Conservation (phyloP, 2,888 invertebrate species). For the Lasioglossum marginatum region DNA sequence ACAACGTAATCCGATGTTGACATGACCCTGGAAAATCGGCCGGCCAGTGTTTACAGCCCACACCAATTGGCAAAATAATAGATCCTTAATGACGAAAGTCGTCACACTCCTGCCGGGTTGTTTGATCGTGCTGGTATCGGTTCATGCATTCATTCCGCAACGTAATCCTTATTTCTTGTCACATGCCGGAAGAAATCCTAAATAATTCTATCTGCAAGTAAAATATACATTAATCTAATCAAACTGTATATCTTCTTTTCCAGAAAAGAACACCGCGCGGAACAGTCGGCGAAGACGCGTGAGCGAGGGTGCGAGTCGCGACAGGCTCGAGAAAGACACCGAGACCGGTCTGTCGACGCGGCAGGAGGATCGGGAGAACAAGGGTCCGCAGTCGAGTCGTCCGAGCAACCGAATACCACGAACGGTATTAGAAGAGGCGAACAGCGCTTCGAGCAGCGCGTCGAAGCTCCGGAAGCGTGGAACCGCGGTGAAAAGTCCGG, state of each 20-base stretch:
- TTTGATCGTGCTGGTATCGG: too few species aligned
- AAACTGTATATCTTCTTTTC: constrained; percentile 61
- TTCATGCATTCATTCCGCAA: too few species aligned
- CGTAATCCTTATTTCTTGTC: too few species aligned
- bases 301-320: constrained; percentile 78
- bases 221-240: neutral
- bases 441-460: constrained; percentile 74
- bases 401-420: constrained; percentile 78
- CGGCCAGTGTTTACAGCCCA: neutral
- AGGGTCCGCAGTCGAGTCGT: constrained; percentile 79
- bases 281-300: constrained; percentile 80
- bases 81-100: neutral
- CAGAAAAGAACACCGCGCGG: constrained; percentile 79
- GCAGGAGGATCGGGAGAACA: constrained; percentile 83
- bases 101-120: too few species aligned
- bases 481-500: constrained; percentile 72
- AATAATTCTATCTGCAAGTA: too few species aligned
- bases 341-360: constrained; percentile 72
- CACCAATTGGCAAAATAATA: neutral
- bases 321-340: constrained; percentile 73
- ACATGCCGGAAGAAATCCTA: too few species aligned
- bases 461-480: constrained; percentile 79
- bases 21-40: neutral
- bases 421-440: constrained; percentile 81
- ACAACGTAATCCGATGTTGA: neutral